Evolutionary conservation across 2,888 invertebrate species (phyloP), one percentile per base, ranked within the genome.

Genomic region (Agrilus biguttatus): DNA sequence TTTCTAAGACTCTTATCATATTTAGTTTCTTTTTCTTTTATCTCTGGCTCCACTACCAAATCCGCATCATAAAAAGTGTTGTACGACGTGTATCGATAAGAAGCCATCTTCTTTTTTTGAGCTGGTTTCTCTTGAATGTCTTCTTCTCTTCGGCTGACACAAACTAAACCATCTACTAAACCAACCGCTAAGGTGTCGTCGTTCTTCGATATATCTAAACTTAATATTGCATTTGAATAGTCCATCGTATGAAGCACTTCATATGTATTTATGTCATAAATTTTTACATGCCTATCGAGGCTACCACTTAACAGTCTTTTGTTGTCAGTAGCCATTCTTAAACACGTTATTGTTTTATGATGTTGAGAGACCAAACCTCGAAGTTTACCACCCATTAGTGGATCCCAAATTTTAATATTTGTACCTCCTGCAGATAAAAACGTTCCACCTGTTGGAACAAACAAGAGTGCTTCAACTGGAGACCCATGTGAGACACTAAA

Each of bases 351-450:
- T 0, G 95, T 91, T 71, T 97, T 97, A 65, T 95, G 92, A 66
- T 98, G 97, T 54, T 90, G 85, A 2, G 84, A 84, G 49, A 97
- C 76, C 55, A 78, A 80, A 2, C 88, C 81, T 19, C 97, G 63
- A 42, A 90, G 68, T 60, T 83, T 82, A 8, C 93, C 93, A 23
- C 91, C 90, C 50, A 86, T 78, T 40, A 92, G 74, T 5, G 84
- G 78, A 63, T 97, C 96, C 95, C 95, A 97, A 1, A 97, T 83
- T 65, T 84, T 82, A 6, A 95, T 80, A 62, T 86, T 84, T 33
- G 83, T 88, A 1, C 90, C 91, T 51, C 93, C 95, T 45, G 92
- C 92, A 54, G 91, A 89, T 38, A 93, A 70, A 58, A 96, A 83
- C 55, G 96, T 75, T 36, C 90, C 88, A 17, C 93, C 93, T 38